These are phyloP conservation scores for Drosophila prosaltans DNA, from an alignment of 1,140 invertebrate genomes.

Conservation along the genomic window DNA sequence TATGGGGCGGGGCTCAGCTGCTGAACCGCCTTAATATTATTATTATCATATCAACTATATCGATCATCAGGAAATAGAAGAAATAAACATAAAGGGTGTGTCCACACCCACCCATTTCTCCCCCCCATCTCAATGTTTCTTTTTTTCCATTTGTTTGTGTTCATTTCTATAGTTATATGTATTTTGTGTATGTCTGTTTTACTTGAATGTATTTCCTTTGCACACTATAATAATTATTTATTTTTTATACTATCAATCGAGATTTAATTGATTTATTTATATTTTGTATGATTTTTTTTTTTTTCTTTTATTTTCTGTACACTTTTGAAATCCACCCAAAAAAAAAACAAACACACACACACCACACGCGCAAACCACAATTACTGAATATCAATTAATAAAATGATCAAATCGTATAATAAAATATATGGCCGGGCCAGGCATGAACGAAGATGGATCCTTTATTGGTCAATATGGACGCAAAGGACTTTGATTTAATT, in stretches of 20 bases:
- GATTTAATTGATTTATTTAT: slow-evolving; percentile 45
- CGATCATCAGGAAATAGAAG: slow-evolving; percentile 3
- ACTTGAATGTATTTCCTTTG: slow-evolving; percentile 18
- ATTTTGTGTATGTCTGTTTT: too few species aligned
- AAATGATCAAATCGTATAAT: slow-evolving; percentile 3
- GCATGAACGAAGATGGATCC: slow-evolving; percentile 99
- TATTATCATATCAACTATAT: neutral
- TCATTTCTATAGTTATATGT: slow-evolving; percentile 24
- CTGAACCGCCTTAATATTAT: slow-evolving; percentile 1
- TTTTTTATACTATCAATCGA: slow-evolving; percentile 27
- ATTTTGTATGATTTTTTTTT: slow-evolving; percentile 60
- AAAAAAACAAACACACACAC: slow-evolving; percentile 19
- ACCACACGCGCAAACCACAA: neutral
- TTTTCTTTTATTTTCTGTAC: slow-evolving; percentile 43
- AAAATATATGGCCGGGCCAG: slow-evolving; percentile 84
- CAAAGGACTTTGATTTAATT: slow-evolving; percentile 85
- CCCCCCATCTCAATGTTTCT: neutral
- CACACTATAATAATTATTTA: slow-evolving; percentile 21
- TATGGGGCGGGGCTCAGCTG: slow-evolving; percentile 1
- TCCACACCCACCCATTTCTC: too few species aligned
- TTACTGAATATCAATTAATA: slow-evolving; percentile 6
- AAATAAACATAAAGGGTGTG: neutral
- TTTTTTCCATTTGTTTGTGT: slow-evolving; percentile 18
- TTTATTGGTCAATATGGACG: slow-evolving; percentile 98
- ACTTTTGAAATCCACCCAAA: slow-evolving; percentile 6